phyloP scores from a whole-genome alignment of 2,113 vertebrate species.

The Ictalurus furcatus region DNA sequence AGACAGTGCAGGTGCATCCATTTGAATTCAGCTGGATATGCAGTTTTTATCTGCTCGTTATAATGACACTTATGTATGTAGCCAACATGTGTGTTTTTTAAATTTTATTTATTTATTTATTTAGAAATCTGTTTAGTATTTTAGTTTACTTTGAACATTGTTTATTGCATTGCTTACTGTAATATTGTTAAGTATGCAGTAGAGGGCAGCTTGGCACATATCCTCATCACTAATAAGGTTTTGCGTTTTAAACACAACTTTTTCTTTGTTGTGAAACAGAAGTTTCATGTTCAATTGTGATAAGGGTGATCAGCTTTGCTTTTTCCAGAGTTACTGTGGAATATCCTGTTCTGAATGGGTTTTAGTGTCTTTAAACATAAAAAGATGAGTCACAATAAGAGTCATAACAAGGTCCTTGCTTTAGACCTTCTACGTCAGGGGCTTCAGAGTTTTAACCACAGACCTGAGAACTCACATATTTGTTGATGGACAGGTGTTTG shows the following conservation, averaged over 20 bases:
- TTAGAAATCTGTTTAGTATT: not conserved
- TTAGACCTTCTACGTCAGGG: too few species aligned
- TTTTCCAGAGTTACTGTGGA: not conserved
- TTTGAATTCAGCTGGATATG: not conserved
- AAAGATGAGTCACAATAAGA: not conserved
- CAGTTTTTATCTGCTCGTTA: not conserved
- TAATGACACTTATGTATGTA: not conserved
- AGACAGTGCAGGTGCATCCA: slow-evolving; percentile 20
- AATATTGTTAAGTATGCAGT: not conserved
- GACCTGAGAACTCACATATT: not conserved
- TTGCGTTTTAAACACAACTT: not conserved
- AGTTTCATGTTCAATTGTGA: not conserved
- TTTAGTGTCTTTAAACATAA: not conserved
- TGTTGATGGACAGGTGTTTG: not conserved
- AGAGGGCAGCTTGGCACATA: not conserved
- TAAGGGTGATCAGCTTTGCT: not conserved
- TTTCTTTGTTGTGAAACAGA: not conserved
- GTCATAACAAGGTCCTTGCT: not conserved
- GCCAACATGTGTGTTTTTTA: not conserved
- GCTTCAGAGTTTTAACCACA: not conserved
- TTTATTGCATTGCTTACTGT: not conserved
- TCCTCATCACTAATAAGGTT: not conserved
- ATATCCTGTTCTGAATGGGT: not conserved
- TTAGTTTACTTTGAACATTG: not conserved
- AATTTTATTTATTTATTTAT: too few species aligned